phyloP scores from a whole-genome alignment of 2,797 vertebrate genomes.

The Catharus ustulatus region DNA sequence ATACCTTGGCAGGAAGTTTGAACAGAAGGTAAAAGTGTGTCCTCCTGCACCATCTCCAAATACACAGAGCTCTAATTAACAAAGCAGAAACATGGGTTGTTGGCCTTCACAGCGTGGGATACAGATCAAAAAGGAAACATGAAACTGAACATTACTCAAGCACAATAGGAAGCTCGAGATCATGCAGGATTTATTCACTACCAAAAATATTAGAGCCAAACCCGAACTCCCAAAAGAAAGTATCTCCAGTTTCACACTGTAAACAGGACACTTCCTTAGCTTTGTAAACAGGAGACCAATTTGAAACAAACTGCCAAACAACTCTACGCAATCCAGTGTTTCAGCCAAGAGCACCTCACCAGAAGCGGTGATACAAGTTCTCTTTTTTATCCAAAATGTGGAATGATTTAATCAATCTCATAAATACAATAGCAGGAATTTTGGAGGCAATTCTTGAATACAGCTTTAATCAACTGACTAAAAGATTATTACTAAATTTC shows the following conservation, averaged over 20 bases:
- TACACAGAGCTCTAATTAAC: not conserved
- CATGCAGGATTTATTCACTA: constrained; percentile 43
- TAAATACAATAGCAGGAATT: not conserved
- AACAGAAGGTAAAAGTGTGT: not conserved
- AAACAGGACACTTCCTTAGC: constrained; percentile 38
- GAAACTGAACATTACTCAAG: constrained; percentile 52
- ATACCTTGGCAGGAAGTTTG: constrained; percentile 17
- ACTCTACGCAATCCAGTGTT: not conserved
- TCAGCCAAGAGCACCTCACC: not conserved
- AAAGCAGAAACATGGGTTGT: constrained; percentile 45
- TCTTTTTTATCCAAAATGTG: not conserved
- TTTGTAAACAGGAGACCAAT: constrained; percentile 43
- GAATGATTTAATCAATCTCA: not conserved
- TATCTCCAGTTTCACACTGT: not conserved
- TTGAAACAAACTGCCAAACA: constrained; percentile 23
- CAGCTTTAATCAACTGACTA: not conserved
- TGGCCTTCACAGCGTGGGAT: not conserved
- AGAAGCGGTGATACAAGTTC: not conserved
- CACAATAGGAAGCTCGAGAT: constrained; percentile 40
- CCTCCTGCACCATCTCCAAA: not conserved
- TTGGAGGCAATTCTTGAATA: not conserved
- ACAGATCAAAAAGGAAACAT: constrained; percentile 46
- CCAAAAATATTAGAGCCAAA: constrained; percentile 37
- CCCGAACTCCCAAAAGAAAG: constrained; percentile 20
- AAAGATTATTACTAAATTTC: not conserved